Base-by-base conservation (phyloP, 1,140 invertebrate genomes). In the Acromyrmex echinatior region DNA sequence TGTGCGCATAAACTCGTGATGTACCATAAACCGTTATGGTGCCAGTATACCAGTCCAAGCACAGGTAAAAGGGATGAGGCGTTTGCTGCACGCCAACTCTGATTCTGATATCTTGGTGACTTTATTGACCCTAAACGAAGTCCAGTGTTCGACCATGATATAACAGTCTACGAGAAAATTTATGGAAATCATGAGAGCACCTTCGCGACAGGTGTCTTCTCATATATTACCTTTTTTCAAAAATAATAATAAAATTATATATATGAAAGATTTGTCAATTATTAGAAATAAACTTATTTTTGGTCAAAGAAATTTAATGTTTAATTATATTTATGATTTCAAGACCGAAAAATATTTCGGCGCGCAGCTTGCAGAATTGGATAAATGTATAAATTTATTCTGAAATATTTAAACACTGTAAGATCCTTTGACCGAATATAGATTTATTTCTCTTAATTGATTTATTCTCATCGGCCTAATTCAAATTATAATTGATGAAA, bases 11-110 rank as follows among this genome's bases (percentile, higher is more conserved):
- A 89, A 88, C 28, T 63, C 65, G 60, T 21, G 82, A 81, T 73
- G 76, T 49, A 85, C 87, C 79, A 91, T 92, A 92, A 92, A 92
- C 86, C 68, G 86, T 91, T 92, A 91, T 87, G 89, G 65, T 71
- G 62, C 66, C 66, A 51, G 39, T 85, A 89, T 89, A 88, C 66
- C 79, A 86, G 58, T 39, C 49, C 60, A 31, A 77, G 79, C 77
- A 25, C 49, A 35, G 35, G 65, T 89, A 86, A 87, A 89, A 51
- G 81, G 12, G 76, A 63, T 85, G 77, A 84, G 76, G 62, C 76
- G 49, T 71, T 88, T 68, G 88, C 87, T 85, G 80, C 84, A 87
- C 65, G 63, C 53, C 68, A 89, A 86, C 79, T 89, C 31, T 80
- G 51, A 91, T 87, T 73, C 65, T 79, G 73, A 73, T 88, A 85